Conservation (phyloP, 1,140 invertebrate species). For the Chironomus tepperi region DNA sequence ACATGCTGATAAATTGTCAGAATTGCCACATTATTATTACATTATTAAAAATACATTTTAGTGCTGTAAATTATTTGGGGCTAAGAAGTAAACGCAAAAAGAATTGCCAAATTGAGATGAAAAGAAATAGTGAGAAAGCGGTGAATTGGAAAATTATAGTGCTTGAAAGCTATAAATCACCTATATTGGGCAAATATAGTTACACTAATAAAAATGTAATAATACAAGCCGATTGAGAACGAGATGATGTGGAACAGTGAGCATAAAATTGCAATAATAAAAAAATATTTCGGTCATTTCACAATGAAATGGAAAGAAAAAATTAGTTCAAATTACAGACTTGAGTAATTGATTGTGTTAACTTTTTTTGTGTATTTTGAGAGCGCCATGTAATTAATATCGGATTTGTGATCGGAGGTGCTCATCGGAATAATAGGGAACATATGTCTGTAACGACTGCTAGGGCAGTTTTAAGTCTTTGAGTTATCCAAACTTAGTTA, state of each 20-base stretch:
- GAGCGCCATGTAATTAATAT: not conserved
- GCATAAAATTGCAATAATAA: not conserved
- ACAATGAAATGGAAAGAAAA: not conserved
- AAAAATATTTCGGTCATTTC: not conserved
- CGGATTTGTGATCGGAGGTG: too few species aligned
- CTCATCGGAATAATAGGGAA: too few species aligned
- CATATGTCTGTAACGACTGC: too few species aligned
- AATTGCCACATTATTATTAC: too few species aligned
- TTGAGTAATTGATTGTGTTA: not conserved
- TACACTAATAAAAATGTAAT: conserved; percentile 14
- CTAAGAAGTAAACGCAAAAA: not conserved
- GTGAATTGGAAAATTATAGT: conserved; percentile 13
- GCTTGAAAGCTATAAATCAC: conserved; percentile 6
- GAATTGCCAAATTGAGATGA: not conserved
- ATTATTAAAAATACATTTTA: too few species aligned
- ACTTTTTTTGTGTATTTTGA: too few species aligned
- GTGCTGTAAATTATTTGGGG: too few species aligned
- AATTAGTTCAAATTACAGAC: not conserved
- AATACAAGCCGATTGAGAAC: not conserved
- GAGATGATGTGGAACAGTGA: conserved; percentile 11
- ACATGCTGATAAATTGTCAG: too few species aligned
- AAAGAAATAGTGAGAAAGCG: conserved; percentile 6
- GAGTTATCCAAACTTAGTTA: too few species aligned
- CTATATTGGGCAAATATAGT: not conserved
- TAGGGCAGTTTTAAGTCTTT: too few species aligned